Evolutionary conservation across 1,140 invertebrate species (phyloP).

Genomic region (Elysia chlorotica): DNA sequence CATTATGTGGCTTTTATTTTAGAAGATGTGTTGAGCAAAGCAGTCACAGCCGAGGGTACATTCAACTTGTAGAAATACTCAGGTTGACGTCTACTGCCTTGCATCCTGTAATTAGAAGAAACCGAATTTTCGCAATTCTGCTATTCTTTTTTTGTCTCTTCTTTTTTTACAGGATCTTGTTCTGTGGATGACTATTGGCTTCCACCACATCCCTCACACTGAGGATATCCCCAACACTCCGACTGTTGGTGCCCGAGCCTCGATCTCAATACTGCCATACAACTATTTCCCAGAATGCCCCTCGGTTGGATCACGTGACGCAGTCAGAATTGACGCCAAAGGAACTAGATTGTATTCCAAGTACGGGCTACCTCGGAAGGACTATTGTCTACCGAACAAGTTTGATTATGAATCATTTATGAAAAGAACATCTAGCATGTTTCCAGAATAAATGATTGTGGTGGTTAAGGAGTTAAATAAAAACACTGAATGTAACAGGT

Average conservation of each 20-base stretch:
- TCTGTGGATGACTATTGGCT: slow-evolving; percentile 48
- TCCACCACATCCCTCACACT: slow-evolving; percentile 47
- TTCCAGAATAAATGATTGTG: no score
- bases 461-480: no score
- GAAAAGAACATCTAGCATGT: no score
- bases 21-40: no score
- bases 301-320: slow-evolving; percentile 37
- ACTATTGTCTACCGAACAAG: neutral
- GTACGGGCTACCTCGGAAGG: neutral
- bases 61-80: no score
- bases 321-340: slow-evolving; percentile 62
- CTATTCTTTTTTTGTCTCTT: no score
- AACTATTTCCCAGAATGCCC: slow-evolving; percentile 51
- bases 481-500: no score
- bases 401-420: no score
- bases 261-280: slow-evolving; percentile 45
- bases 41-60: no score
- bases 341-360: neutral
- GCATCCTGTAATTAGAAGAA: no score
- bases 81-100: no score
- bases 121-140: no score
- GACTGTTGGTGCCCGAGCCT: slow-evolving; percentile 38
- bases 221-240: slow-evolving; percentile 50
- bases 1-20: neutral
- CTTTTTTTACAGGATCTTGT: slow-evolving; percentile 47